These are phyloP conservation scores for Metridium senile DNA, from an alignment of 92 coral and sea anemone species.

Conservation along the genomic window DNA sequence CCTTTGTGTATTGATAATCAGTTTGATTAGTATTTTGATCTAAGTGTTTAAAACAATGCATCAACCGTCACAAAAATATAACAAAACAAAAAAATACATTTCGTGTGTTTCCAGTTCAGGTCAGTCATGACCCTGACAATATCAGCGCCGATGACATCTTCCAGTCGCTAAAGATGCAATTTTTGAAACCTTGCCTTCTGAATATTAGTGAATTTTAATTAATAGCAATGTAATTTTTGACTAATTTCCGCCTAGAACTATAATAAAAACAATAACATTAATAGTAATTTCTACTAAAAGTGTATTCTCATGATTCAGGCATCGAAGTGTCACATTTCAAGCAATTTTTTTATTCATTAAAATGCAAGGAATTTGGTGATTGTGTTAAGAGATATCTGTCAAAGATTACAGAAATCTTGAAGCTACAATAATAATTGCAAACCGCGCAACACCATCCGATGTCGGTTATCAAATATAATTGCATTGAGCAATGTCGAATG, in stretches of 20 bases:
- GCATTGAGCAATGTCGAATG: not conserved
- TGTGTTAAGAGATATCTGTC: not conserved
- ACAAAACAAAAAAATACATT: not conserved
- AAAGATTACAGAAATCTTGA: too few species aligned
- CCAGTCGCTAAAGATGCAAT: not conserved
- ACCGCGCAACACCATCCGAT: not conserved
- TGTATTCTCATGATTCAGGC: not conserved
- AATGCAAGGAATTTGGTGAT: not conserved
- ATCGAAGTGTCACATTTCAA: not conserved
- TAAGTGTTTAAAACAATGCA: not conserved
- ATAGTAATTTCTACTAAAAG: too few species aligned
- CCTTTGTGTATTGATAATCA: slow-evolving; percentile 14
- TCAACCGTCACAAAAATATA: slow-evolving; percentile 1
- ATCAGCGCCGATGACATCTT: too few species aligned
- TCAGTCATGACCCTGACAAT: not conserved
- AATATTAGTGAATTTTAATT: too few species aligned
- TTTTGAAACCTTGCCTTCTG: not conserved
- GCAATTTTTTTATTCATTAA: too few species aligned
- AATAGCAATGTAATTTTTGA: not conserved
- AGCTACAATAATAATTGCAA: too few species aligned
- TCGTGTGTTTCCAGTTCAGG: not conserved
- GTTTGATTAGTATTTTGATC: not conserved
- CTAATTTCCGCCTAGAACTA: not conserved
- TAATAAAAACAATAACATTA: too few species aligned
- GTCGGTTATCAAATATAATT: not conserved